Evolutionary conservation across 2,113 vertebrate species (phyloP).

Genomic region (Hiodon tergisus): DNA sequence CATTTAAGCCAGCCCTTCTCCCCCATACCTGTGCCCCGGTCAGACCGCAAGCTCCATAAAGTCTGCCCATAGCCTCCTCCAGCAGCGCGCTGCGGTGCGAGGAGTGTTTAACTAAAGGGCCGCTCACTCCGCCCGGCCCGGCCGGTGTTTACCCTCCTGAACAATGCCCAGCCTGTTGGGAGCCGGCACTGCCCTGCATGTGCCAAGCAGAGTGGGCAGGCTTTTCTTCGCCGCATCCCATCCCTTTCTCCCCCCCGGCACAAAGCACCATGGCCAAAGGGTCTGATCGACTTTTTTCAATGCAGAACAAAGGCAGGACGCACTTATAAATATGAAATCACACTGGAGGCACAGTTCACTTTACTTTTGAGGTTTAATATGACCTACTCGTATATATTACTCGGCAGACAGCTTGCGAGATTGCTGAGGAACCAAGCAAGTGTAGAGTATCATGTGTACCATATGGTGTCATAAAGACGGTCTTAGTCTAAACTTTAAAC

Average conservation of each 20-base stretch:
- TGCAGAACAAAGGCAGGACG: background rate
- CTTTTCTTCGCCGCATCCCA: background rate
- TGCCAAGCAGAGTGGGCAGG: constrained; percentile 23
- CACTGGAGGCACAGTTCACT: background rate
- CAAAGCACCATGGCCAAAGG: background rate
- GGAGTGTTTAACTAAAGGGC: constrained; percentile 36
- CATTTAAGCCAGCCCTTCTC: background rate
- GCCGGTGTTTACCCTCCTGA: constrained; percentile 26
- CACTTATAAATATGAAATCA: background rate
- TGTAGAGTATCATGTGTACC: no score
- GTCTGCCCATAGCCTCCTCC: constrained; percentile 34
- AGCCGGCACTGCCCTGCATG: constrained; percentile 18
- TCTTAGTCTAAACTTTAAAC: no score
- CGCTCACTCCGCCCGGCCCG: constrained; percentile 25
- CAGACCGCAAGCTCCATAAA: constrained; percentile 26
- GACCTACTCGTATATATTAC: no score
- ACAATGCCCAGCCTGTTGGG: constrained; percentile 43
- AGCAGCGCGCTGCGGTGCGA: constrained; percentile 30
- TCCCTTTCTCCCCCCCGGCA: background rate
- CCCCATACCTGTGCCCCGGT: constrained; percentile 8
- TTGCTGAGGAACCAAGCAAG: no score
- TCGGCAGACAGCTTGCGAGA: no score
- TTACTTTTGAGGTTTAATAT: no score
- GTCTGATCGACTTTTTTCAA: background rate
- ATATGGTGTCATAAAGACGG: no score